phyloP scores from a whole-genome alignment of 2,888 invertebrate genomes.

The Coremacera marginata region DNA sequence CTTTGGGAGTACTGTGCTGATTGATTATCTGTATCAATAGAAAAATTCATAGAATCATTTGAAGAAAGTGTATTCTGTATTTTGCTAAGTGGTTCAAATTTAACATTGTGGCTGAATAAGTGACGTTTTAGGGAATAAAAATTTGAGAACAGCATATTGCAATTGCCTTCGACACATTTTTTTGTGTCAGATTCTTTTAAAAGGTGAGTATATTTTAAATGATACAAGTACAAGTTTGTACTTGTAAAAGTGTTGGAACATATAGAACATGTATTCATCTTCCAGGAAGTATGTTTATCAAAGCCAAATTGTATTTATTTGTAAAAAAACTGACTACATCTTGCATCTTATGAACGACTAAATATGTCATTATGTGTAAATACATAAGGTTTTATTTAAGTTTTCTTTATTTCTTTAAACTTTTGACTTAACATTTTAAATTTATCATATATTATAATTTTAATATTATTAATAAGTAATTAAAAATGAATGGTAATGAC shows the following conservation, averaged over 20 bases:
- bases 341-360: no score
- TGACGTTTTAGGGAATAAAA: not conserved
- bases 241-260: not conserved
- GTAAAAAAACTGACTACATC: no score
- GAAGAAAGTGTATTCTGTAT: not conserved
- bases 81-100: not conserved
- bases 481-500: not conserved
- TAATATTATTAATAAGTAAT: not conserved
- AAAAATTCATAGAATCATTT: not conserved
- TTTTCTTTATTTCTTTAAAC: not conserved
- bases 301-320: not conserved
- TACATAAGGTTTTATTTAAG: not conserved
- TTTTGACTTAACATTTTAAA: not conserved
- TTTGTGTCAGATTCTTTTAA: not conserved
- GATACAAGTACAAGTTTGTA: not conserved
- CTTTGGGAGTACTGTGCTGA: not conserved
- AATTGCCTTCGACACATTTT: not conserved
- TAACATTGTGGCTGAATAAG: not conserved
- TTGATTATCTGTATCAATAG: not conserved
- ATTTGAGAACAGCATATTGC: not conserved
- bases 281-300: not conserved
- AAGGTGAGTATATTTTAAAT: not conserved
- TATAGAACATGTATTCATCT: not conserved
- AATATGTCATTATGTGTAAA: no score
- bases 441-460: not conserved